Conservation (phyloP, 2,113 vertebrate genomes). For the Stigmatopora argus region DNA sequence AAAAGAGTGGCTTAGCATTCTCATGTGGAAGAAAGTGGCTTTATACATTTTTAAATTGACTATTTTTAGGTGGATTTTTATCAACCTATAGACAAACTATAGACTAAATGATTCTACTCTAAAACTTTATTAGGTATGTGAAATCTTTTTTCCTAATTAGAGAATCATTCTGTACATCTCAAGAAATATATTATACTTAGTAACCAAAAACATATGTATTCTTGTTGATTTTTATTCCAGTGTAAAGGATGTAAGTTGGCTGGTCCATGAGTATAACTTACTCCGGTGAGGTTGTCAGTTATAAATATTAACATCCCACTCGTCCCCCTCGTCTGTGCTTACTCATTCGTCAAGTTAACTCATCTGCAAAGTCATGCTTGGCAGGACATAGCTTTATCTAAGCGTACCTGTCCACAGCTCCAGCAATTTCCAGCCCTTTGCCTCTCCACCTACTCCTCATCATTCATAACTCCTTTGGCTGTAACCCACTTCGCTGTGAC, state of each 20-base stretch:
- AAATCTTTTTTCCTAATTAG: too few species aligned
- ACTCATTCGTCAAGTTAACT: slow-evolving; percentile 55
- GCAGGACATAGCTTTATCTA: slow-evolving; percentile 55
- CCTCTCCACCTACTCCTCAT: slow-evolving; percentile 21
- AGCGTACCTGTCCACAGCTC: slow-evolving; percentile 52
- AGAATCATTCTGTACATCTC: not conserved
- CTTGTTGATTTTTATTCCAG: not conserved
- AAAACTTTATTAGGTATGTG: too few species aligned
- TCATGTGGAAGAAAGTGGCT: too few species aligned
- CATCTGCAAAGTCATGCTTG: slow-evolving; percentile 59
- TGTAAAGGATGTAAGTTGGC: slow-evolving; percentile 26
- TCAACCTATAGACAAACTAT: too few species aligned
- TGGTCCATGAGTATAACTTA: slow-evolving; percentile 38
- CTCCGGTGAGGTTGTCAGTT: slow-evolving; percentile 48
- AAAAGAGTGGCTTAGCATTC: too few species aligned
- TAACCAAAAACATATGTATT: not conserved
- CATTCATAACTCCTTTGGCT: slow-evolving; percentile 52
- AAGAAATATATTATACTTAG: not conserved
- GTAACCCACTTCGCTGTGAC: slow-evolving; percentile 37
- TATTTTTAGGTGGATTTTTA: too few species aligned
- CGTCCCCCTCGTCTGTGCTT: slow-evolving; percentile 47
- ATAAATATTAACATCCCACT: slow-evolving; percentile 57
- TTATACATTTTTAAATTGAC: too few species aligned
- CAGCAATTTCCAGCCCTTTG: slow-evolving; percentile 33
- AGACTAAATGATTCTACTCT: too few species aligned